A percentile compares a stretch with the other conserved stretches of the same genome.
Conservation (phyloP, 2,888 invertebrate species). For the Seira musarum region DNA sequence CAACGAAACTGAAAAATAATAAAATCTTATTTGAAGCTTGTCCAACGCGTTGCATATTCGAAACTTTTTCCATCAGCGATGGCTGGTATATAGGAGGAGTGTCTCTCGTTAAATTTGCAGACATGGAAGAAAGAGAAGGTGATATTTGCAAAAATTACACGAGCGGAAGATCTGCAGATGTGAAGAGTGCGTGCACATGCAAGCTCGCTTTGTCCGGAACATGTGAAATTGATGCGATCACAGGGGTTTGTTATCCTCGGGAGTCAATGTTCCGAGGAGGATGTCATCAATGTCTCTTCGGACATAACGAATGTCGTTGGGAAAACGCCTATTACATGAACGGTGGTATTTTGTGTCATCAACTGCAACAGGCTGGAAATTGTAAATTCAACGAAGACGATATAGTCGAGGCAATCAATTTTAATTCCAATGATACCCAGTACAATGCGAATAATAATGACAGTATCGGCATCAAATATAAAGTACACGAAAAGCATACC, state of each 20-base stretch:
- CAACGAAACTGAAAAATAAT: not conserved
- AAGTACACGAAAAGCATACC: not conserved
- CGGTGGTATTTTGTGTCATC: not conserved
- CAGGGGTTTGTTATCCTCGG: not conserved
- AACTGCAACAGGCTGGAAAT: not conserved
- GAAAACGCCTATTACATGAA: not conserved
- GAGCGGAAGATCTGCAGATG: not conserved
- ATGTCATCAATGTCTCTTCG: not conserved
- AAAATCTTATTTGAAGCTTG: not conserved
- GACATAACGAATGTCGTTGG: not conserved
- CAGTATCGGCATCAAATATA: not conserved
- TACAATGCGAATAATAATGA: not conserved
- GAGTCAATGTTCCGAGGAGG: not conserved
- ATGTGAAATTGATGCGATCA: not conserved
- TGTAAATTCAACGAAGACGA: not conserved
- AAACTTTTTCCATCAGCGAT: not conserved
- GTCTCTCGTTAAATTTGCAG: not conserved
- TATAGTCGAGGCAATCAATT: not conserved
- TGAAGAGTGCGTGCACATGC: not conserved
- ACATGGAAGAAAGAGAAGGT: not conserved
- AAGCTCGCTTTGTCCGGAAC: not conserved
- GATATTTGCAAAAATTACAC: not conserved
- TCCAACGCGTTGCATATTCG: not conserved
- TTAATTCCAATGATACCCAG: not conserved
- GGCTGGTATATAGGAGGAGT: not conserved